These are phyloP conservation scores for Meta bourneti DNA, from an alignment of 2,888 invertebrate species.

Conservation along the genomic window DNA sequence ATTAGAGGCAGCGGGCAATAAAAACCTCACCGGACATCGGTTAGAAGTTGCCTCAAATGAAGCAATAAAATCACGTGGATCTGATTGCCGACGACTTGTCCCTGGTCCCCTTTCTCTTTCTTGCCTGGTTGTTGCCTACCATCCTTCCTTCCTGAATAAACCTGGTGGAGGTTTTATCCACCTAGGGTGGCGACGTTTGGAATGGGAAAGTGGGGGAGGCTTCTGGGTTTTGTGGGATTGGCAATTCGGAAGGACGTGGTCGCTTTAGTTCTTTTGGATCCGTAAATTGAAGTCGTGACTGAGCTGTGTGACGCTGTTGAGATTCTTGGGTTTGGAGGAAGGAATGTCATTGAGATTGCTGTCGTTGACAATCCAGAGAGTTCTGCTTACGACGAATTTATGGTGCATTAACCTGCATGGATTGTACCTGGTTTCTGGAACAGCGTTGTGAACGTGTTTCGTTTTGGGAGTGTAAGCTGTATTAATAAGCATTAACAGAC, in stretches of 20 bases:
- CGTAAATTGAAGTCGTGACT: not conserved
- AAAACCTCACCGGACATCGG: slow-evolving; percentile 46
- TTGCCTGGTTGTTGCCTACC: not conserved
- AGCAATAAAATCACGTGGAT: slow-evolving; percentile 48
- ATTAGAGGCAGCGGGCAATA: slow-evolving; percentile 50
- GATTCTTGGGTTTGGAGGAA: not conserved
- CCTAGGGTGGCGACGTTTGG: not conserved
- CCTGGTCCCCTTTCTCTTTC: slow-evolving; percentile 1
- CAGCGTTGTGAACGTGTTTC: too few species aligned
- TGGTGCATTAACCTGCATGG: too few species aligned
- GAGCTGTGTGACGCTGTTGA: not conserved
- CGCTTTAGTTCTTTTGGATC: not conserved
- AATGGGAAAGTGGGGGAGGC: not conserved
- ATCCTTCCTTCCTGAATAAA: not conserved
- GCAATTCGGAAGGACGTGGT: not conserved
- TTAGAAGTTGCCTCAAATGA: slow-evolving; percentile 47
- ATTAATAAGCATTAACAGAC: too few species aligned
- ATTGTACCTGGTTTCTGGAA: too few species aligned
- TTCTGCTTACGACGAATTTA: too few species aligned
- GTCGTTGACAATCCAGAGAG: too few species aligned
- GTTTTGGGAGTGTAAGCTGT: too few species aligned
- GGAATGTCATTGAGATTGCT: not conserved
- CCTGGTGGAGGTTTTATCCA: not conserved
- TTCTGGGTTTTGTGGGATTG: not conserved
- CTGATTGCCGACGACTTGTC: slow-evolving; percentile 42